Conservation (phyloP, 2,888 invertebrate species). For the Orthosia incerta region DNA sequence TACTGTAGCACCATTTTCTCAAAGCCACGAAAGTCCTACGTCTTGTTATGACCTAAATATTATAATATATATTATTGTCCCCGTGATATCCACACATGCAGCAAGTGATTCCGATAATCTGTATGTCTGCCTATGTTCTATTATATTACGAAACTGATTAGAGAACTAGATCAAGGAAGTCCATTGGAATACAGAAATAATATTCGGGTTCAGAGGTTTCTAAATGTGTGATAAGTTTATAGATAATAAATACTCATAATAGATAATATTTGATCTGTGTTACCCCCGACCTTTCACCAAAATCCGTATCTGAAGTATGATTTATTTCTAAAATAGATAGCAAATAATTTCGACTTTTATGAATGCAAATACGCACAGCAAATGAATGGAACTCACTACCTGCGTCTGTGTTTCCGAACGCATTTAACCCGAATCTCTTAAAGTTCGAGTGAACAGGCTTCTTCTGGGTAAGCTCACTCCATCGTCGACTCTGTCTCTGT, state of each 20-base stretch:
- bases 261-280: neutral
- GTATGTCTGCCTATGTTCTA: neutral
- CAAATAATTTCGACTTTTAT: no score
- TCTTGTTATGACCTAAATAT: neutral
- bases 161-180: slow-evolving; percentile 30
- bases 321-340: neutral
- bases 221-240: slow-evolving; percentile 9
- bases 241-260: neutral
- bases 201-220: slow-evolving; percentile 27
- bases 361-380: no score
- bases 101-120: slow-evolving; percentile 18
- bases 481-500: no score
- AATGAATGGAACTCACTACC: no score
- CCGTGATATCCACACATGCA: slow-evolving; percentile 8
- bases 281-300: neutral
- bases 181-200: slow-evolving; percentile 15
- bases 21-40: neutral
- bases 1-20: no score
- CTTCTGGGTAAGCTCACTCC: no score
- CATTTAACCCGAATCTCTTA: no score
- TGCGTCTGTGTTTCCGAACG: no score
- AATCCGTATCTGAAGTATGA: neutral
- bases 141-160: slow-evolving; percentile 28
- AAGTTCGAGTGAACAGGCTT: no score
- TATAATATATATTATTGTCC: neutral